phyloP scores from a whole-genome alignment of 2,113 vertebrate genomes.

The Empidonax alnorum region DNA sequence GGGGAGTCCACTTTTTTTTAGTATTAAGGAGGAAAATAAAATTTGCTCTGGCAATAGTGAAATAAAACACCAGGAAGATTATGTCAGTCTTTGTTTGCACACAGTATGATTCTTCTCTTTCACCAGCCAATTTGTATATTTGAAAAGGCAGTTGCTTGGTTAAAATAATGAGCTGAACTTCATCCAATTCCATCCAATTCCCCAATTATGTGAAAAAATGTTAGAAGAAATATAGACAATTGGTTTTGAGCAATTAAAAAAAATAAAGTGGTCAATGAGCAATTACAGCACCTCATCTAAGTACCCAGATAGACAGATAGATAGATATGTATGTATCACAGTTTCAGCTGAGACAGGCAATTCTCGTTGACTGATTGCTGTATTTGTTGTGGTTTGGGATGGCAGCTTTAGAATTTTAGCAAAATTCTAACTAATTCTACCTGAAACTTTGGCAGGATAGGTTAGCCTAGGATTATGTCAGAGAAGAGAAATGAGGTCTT shows the following conservation, averaged over 20 bases:
- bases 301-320: not conserved
- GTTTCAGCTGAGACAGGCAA: not conserved
- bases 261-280: not conserved
- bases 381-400: not conserved
- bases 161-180: constrained; percentile 63
- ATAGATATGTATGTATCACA: not conserved
- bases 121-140: constrained; percentile 58
- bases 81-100: constrained; percentile 66
- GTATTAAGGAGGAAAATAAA: constrained; percentile 56
- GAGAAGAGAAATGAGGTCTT: not conserved
- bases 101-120: constrained; percentile 64
- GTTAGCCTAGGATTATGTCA: not conserved
- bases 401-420: not conserved
- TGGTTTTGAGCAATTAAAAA: not conserved
- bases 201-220: not conserved
- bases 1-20: constrained; percentile 41
- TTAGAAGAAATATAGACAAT: not conserved
- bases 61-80: constrained; percentile 59
- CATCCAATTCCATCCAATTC: constrained; percentile 3
- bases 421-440: not conserved
- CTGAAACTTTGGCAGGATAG: not conserved
- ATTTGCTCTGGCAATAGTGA: constrained; percentile 50
- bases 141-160: constrained; percentile 52
- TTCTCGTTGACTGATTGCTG: not conserved
- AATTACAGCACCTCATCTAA: not conserved